Base-by-base conservation (phyloP, 2,113 vertebrate genomes). In the Mastomys natalensis region DNA sequence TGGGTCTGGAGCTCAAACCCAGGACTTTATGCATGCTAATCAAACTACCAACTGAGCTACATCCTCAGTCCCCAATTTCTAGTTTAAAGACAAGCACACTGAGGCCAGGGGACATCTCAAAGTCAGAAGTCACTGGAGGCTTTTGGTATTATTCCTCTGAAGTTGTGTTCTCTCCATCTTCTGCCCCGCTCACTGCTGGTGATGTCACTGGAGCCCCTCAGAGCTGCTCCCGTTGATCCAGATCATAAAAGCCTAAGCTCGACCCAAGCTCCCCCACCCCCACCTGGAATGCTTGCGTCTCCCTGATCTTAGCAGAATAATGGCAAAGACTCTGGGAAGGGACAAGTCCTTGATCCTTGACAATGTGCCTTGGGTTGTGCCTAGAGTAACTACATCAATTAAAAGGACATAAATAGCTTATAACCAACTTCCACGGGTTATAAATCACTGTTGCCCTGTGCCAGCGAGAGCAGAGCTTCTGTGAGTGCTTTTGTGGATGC, bases 391-490 rank as follows among this genome's bases (percentile, higher is more conserved):
- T 26, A 7, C 37, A n/a, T 58, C 74, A 48, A 87, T 84, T 53
- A 70, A 80, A 90, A 45, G 9, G 85, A 53, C 58, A 22, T 72
- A 45, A 70, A 40, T 86, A 77, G 82, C 45, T 64, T 78, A n/a
- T 62, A 72, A 86, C 31, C n/a, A 60, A 24, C 72, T 45, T 89
- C 87, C 31, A n/a, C 53, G 82, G 80, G 26, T 91, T 58, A 91
- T 86, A 78, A 90, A 87, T 73, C 70, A 64, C 80, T 86, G 64
- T 85, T 89, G 80, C 40, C 89, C 86, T 55, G 51, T 29, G 10
- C 84, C 34, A 64, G 34, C 37, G 17, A 16, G 17, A 24, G 43
- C 85, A 70, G 19, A 89, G n/a, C 22, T 76, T 72, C 40, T 0
- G 10, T 29, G 55, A 74, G 68, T 40, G 34, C 48, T 80, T 91